These are phyloP conservation scores for Caenorhabditis becei DNA, from an alignment of 2,888 invertebrate genomes.

Conservation along the genomic window DNA sequence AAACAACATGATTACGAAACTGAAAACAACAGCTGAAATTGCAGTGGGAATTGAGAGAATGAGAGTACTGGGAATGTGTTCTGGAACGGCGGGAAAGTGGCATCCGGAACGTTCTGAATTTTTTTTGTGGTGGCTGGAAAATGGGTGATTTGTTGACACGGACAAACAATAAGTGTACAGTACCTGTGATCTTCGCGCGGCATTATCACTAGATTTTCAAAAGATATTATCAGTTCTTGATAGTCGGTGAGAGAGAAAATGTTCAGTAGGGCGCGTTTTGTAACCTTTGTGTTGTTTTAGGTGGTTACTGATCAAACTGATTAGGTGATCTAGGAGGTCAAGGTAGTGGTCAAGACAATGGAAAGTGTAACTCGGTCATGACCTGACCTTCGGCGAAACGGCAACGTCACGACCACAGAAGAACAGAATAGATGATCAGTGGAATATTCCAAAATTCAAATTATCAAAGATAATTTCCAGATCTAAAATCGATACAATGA, in stretches of 20 bases:
- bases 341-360: not conserved
- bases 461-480: not conserved
- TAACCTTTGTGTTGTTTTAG: not conserved
- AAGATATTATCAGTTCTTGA: not conserved
- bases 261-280: not conserved
- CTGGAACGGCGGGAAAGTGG: not conserved
- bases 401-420: not conserved
- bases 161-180: not conserved
- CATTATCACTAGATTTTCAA: not conserved
- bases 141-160: not conserved
- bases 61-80: not conserved
- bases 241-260: no score
- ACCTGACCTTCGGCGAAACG: no score
- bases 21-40: conserved; percentile 21
- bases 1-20: conserved; percentile 17
- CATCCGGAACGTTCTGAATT: not conserved
- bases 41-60: not conserved
- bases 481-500: conserved; percentile 30
- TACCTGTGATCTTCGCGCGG: no score
- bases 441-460: not conserved
- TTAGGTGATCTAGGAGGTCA: not conserved
- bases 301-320: not conserved
- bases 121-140: not conserved
- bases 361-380: not conserved
- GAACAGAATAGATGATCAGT: no score